phyloP scores from a whole-genome alignment of 2,888 invertebrate species.

The Drosophila putrida region DNA sequence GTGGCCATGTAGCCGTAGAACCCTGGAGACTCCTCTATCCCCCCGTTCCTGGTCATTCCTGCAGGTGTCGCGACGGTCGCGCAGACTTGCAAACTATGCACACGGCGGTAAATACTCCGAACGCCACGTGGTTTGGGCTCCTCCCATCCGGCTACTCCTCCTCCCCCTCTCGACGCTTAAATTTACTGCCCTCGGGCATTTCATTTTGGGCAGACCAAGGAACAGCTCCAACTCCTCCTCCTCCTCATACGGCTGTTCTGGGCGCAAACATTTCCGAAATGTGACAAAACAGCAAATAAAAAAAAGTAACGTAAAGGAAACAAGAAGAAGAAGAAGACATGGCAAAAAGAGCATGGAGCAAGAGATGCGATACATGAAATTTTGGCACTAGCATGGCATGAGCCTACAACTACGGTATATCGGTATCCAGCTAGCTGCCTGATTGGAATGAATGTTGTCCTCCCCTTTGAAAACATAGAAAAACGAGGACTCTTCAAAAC shows the following conservation, averaged over 20 bases:
- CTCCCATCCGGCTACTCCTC: slow-evolving; percentile 8
- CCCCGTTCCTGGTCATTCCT: slow-evolving; percentile 51
- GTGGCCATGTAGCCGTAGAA: slow-evolving; percentile 70
- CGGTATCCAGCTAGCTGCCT: slow-evolving; percentile 29
- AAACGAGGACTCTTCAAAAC: slow-evolving; percentile 15
- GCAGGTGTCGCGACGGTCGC: slow-evolving; percentile 76
- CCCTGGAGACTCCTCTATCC: no score
- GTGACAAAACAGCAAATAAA: slow-evolving; percentile 46
- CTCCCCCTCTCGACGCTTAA: slow-evolving; percentile 66
- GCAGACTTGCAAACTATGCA: slow-evolving; percentile 81
- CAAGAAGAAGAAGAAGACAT: slow-evolving; percentile 3
- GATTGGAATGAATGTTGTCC: slow-evolving; percentile 54
- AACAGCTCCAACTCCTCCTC: slow-evolving; percentile 1
- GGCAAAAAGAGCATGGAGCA: slow-evolving; percentile 4
- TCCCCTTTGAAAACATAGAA: not conserved
- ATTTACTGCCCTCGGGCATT: slow-evolving; percentile 80
- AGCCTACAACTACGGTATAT: slow-evolving; percentile 51
- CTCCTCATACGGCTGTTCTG: slow-evolving; percentile 18
- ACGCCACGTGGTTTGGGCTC: slow-evolving; percentile 61
- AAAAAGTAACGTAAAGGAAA: not conserved
- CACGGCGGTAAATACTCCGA: slow-evolving; percentile 77
- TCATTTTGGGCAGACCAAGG: slow-evolving; percentile 50
- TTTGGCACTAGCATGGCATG: slow-evolving; percentile 31
- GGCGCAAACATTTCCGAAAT: slow-evolving; percentile 59
- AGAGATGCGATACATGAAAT: slow-evolving; percentile 50